A percentile compares a stretch with the other conserved stretches of the same genome.
These are phyloP conservation scores for Brevimyrus niger DNA, from an alignment of 2,113 vertebrate genomes.

Conservation along the genomic window DNA sequence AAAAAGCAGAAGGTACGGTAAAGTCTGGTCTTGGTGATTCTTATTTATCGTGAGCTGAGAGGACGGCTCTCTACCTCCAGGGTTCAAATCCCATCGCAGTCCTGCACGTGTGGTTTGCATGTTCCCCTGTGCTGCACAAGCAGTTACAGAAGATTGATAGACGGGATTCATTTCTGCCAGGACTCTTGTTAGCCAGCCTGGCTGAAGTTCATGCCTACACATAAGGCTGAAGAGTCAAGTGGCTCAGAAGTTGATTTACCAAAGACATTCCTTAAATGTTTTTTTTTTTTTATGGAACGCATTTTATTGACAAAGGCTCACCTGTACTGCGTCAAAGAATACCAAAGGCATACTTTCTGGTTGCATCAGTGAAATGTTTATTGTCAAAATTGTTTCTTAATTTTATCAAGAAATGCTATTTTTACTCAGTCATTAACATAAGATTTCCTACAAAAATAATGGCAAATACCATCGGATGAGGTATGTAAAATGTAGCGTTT, in stretches of 20 bases:
- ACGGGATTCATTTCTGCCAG: background rate
- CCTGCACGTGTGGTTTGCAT: background rate
- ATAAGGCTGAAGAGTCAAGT: background rate
- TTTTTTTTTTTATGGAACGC: background rate
- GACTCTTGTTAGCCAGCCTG: background rate
- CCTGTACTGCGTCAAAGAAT: background rate
- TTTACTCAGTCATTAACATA: background rate
- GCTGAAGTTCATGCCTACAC: background rate
- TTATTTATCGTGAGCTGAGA: background rate
- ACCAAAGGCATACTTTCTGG: background rate
- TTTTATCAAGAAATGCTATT: background rate
- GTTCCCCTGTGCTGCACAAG: background rate
- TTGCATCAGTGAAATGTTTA: background rate
- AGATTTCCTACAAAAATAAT: slow-evolving; percentile 18
- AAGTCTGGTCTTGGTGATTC: background rate
- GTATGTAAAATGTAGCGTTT: slow-evolving; percentile 4
- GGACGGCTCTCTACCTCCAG: background rate
- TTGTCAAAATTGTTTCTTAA: background rate
- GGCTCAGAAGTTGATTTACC: background rate
- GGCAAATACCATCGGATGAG: background rate
- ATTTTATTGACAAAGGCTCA: background rate
- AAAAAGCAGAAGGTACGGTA: background rate
- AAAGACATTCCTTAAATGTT: background rate
- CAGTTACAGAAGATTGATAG: background rate
- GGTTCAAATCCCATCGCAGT: background rate